Percentiles rank a stretch among this genome's conserved stretches.
These are phyloP conservation scores for Donacobius atricapilla DNA, from an alignment of 2,113 vertebrate species.

Conservation along the genomic window DNA sequence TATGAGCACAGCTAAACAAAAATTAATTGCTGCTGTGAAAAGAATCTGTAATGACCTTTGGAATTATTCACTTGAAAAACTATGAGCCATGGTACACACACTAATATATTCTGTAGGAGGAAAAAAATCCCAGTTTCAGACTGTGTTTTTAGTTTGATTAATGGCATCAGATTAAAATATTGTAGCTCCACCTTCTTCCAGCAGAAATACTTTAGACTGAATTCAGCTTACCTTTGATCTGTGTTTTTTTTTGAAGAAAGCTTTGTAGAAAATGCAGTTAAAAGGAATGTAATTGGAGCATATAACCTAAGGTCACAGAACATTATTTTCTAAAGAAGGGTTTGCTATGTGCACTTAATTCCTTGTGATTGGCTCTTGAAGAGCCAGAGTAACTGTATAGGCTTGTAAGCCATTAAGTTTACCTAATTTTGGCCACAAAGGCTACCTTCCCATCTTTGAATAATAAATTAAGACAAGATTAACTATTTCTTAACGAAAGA, in stretches of 20 bases:
- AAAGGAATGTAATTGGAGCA: neutral
- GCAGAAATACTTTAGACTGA: neutral
- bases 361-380: neutral
- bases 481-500: neutral
- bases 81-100: neutral
- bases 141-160: neutral
- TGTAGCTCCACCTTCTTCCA: neutral
- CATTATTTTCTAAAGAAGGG: neutral
- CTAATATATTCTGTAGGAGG: neutral
- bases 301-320: neutral
- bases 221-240: neutral
- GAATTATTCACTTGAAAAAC: conserved; percentile 15
- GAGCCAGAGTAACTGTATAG: neutral
- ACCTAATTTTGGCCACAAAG: neutral
- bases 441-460: neutral
- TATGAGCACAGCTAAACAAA: conserved; percentile 2
- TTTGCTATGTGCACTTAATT: neutral
- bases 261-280: neutral
- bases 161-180: neutral
- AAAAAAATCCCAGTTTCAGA: neutral
- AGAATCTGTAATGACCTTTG: conserved; percentile 1
- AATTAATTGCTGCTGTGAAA: neutral
- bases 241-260: neutral
- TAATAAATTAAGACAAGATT: neutral
- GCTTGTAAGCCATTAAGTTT: neutral